Evolutionary conservation across 2,113 vertebrate genomes (phyloP).

Genomic region (Phaethon lepturus): DNA sequence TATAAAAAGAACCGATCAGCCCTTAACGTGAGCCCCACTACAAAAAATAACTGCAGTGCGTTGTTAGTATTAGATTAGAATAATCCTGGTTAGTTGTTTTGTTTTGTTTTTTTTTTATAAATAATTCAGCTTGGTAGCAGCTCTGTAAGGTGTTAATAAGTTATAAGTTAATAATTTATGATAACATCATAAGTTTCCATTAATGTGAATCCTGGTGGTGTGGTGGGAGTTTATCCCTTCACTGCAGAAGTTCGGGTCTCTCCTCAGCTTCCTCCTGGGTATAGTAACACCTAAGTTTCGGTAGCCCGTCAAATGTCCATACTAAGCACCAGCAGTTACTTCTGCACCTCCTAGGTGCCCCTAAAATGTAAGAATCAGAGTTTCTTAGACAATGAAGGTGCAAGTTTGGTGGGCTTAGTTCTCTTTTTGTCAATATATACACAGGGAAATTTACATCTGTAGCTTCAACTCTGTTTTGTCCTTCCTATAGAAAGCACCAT

Average conservation of each 20-base stretch:
- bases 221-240: neutral
- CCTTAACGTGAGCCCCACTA: neutral
- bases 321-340: neutral
- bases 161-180: too few species aligned
- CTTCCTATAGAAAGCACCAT: neutral
- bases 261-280: neutral
- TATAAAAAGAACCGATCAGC: neutral
- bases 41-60: neutral
- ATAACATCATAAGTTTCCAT: neutral
- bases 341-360: neutral
- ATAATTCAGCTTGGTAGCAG: neutral
- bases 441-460: neutral
- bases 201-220: neutral
- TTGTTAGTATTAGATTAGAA: neutral
- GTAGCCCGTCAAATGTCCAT: neutral
- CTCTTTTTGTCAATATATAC: neutral
- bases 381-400: neutral
- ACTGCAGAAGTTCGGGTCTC: neutral
- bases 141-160: neutral
- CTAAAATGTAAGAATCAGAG: neutral
- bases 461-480: neutral
- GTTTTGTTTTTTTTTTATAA: neutral
- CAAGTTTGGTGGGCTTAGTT: accelerated
- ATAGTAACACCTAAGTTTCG: neutral
- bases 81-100: neutral